These are phyloP conservation scores for Meriones psammophilus DNA, from an alignment of 2,797 vertebrate genomes.

Conservation along the genomic window DNA sequence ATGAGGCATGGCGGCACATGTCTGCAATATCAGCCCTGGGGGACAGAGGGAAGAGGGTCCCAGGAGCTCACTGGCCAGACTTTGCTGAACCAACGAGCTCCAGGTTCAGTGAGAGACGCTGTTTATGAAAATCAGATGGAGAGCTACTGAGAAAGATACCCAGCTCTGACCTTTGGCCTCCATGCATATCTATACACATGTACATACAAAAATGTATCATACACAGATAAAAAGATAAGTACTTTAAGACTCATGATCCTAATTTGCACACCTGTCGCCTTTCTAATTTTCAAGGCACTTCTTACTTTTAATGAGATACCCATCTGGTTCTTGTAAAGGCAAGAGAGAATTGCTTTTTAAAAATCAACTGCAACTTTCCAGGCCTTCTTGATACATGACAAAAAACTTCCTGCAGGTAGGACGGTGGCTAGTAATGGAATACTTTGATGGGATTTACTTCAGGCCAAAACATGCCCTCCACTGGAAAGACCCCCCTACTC, in stretches of 20 bases:
- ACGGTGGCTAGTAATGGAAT: background rate
- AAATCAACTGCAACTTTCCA: slow-evolving; percentile 47
- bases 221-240: background rate
- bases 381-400: slow-evolving; percentile 36
- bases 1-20: background rate
- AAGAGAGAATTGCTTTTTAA: background rate
- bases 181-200: background rate
- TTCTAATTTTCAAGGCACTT: slow-evolving; percentile 47
- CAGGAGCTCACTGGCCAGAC: background rate
- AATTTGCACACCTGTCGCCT: background rate
- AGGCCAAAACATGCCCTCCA: background rate
- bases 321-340: background rate
- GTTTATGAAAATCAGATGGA: background rate
- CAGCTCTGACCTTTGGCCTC: background rate
- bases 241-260: slow-evolving; percentile 6
- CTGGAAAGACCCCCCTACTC: background rate
- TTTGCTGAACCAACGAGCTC: background rate
- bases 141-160: background rate
- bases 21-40: background rate
- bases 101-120: background rate
- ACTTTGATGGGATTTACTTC: slow-evolving; percentile 35
- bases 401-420: slow-evolving; percentile 6
- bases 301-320: slow-evolving; percentile 39
- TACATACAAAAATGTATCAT: background rate
- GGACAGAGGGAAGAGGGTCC: background rate